Base-by-base conservation (phyloP, 2,797 vertebrate species). In the Semotilus atromaculatus region DNA sequence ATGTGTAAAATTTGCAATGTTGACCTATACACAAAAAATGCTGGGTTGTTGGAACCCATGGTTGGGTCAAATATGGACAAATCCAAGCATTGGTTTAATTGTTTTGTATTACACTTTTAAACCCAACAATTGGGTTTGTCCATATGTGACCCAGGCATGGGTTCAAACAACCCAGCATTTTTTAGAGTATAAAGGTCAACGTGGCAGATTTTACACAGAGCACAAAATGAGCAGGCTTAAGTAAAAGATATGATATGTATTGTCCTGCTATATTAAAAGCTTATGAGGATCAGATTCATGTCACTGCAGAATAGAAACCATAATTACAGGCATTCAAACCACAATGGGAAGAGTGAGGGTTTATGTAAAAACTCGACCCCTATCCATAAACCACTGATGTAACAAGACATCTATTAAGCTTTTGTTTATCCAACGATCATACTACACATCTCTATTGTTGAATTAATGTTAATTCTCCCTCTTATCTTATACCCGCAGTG, bases 401-500 rank as follows among this genome's bases (percentile, higher is more conserved):
- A 55, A 76, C 53, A 40, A 26, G 48, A 68, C 18, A 67, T n/a
- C 21, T n/a, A 48, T 34, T 11, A 51, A 36, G 29, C 38, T 67
- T n/a, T 82, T 78, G 68, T 81, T 81, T 85, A 51, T 14, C 66
- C 21, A 36, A 51, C 68, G 71, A 80, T 85, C 58, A 71, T 26
- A 83, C n/a, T 51, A 80, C 83, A 70, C 53, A 58, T 55, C 31
- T 67, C 48, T 70, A 23, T 70, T 73, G 80, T 64, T 29, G 40
- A 83, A 77, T 80, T 66, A 67, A 68, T 82, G 60, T 51, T 66
- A 38, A 45, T 58, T 23, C 64, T 62, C 58, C 43, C 16, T 86
- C 45, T 66, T 76, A 70, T 85, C 70, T 81, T 71, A n/a, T 60
- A 34, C 58, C n/a, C 16, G 34, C 67, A 84, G 75, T 55, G 70